Conservation (phyloP, 2,797 vertebrate species). For the Myotis findleyi region DNA sequence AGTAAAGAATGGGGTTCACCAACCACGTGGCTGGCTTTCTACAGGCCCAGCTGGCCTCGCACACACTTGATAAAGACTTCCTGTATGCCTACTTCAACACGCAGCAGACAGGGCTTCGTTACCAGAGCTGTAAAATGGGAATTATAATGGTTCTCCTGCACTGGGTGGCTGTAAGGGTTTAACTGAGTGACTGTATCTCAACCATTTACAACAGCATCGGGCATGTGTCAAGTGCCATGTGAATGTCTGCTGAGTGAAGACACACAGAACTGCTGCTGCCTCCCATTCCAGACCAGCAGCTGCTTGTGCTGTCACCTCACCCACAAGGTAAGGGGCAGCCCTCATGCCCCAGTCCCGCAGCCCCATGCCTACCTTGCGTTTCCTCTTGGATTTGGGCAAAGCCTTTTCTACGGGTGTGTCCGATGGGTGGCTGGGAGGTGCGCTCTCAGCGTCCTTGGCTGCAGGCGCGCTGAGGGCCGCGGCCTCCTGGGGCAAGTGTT, state of each 20-base stretch:
- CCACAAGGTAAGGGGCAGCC: background rate
- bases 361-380: slow-evolving; percentile 93
- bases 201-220: background rate
- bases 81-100: background rate
- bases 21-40: accelerated
- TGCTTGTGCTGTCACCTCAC: accelerated
- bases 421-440: slow-evolving; percentile 77
- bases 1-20: background rate
- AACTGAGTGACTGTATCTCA: background rate
- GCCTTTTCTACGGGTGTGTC: slow-evolving; percentile 84
- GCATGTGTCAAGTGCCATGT: no score
- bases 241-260: background rate
- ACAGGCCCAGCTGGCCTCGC: background rate
- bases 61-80: background rate
- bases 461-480: slow-evolving; percentile 77
- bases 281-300: background rate
- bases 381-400: slow-evolving; percentile 92
- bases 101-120: background rate
- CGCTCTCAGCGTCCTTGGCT: slow-evolving; percentile 86
- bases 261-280: background rate
- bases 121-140: background rate
- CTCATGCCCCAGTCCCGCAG: accelerated
- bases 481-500: slow-evolving; percentile 84
- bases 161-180: background rate
- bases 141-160: background rate